Percentiles rank a stretch among this genome's conserved stretches.
These are phyloP conservation scores for Amblyjoppa proteus DNA, from an alignment of 2,888 invertebrate species.

Conservation along the genomic window DNA sequence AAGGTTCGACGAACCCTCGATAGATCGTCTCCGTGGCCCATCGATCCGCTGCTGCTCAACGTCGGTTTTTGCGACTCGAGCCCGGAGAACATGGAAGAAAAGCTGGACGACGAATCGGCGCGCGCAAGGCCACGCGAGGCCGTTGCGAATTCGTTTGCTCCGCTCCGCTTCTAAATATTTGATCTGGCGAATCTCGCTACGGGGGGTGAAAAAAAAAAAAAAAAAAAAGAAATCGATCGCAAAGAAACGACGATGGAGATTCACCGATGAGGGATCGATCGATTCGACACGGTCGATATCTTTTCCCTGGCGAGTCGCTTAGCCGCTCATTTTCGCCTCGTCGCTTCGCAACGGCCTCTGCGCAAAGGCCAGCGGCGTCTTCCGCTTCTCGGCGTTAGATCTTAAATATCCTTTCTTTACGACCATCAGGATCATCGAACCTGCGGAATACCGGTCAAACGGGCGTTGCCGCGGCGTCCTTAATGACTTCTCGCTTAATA, in stretches of 20 bases:
- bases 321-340: neutral
- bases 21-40: slow-evolving; percentile 32
- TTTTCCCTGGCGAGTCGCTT: slow-evolving; percentile 18
- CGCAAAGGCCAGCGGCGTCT: slow-evolving; percentile 18
- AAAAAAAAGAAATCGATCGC: neutral
- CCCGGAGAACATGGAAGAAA: slow-evolving; percentile 22
- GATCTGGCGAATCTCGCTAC: slow-evolving; percentile 55
- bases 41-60: slow-evolving; percentile 54
- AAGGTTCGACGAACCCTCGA: slow-evolving; percentile 61
- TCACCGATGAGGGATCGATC: slow-evolving; percentile 59
- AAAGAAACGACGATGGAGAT: slow-evolving; percentile 39
- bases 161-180: slow-evolving; percentile 72
- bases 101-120: neutral
- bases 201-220: slow-evolving; percentile 30
- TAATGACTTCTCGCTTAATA: slow-evolving; percentile 61
- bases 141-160: slow-evolving; percentile 74
- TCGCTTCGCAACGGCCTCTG: slow-evolving; percentile 16
- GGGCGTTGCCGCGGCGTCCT: slow-evolving; percentile 41
- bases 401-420: slow-evolving; percentile 69
- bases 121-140: slow-evolving; percentile 68
- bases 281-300: slow-evolving; percentile 68
- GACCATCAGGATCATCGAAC: slow-evolving; percentile 65
- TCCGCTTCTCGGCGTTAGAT: slow-evolving; percentile 47
- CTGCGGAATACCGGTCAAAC: slow-evolving; percentile 35
- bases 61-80: neutral